Base-by-base conservation (phyloP, 92 coral and sea anemone species). In the Umimayanthus chanpuru region DNA sequence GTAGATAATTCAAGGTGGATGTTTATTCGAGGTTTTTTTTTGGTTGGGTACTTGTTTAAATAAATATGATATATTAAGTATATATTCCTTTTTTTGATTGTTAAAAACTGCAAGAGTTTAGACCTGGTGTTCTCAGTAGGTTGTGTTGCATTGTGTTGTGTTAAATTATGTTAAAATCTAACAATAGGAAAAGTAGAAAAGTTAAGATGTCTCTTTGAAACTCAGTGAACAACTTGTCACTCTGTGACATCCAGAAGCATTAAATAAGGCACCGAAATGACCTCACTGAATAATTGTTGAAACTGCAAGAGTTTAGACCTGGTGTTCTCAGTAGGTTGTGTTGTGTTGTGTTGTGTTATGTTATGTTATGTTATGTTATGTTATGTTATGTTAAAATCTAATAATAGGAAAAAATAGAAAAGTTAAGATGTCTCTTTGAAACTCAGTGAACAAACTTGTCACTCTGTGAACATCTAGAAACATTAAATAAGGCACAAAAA, bases 151-250 rank as follows among this genome's bases (percentile, higher is more conserved):
- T 56, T 56, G 10, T 47, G 10, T n/a, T n/a, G n/a, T n/a, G n/a
- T n/a, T n/a, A n/a, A n/a, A n/a, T 47, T 61, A 18, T 61, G 25
- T 61, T 61, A 61, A 61, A 61, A 61, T 61, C 68, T 61, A 61
- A 61, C 26, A 20, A 12, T 11, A 53, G 20, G 12, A 53, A 53
- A 18, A 53, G 58, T 14, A 53, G 18, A 11, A 50, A 53, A 53
- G 18, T 53, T 53, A 53, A 53, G 68, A 61, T 71, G 76, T 71
- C 20, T 28, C 38, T 40, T 71, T 71, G 38, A 28, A 71, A 32
- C 76, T 71, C 76, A 71, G 76, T 28, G 76, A 71, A 71, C 76
- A 71, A 32, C 40, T 71, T 18, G 6, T 71, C 76, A 71, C 28
- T 32, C 76, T 28, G 76, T 28, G 76, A 71, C 76, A 71, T 71